Evolutionary conservation across 2,797 vertebrate species (phyloP).

Genomic region (Gallinago nigripennis): DNA sequence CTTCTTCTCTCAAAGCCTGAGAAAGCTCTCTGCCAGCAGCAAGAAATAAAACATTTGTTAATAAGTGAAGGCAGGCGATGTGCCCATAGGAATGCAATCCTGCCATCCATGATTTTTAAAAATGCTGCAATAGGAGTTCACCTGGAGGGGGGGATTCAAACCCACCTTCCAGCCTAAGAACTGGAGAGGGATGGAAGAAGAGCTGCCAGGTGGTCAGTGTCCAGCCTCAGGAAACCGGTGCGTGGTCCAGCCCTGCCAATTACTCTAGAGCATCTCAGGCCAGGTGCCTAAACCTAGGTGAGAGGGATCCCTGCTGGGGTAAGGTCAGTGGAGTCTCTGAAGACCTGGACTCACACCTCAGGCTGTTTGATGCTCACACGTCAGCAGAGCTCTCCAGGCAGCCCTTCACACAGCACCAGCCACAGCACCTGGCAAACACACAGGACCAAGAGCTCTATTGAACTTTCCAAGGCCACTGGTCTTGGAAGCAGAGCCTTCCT

Average conservation of each 20-base stretch:
- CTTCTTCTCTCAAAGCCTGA: neutral
- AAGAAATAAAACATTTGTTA: neutral
- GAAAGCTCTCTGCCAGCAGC: neutral
- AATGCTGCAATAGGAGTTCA: neutral
- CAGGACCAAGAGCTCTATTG: neutral
- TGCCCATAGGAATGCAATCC: neutral
- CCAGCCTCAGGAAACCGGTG: rapidly evolving
- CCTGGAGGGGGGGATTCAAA: neutral
- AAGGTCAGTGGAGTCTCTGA: neutral
- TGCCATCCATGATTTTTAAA: neutral
- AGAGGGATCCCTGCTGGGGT: neutral
- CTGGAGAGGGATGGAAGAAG: neutral
- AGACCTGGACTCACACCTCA: neutral
- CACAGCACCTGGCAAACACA: neutral
- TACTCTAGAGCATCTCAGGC: neutral
- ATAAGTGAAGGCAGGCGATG: neutral
- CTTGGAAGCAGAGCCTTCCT: neutral
- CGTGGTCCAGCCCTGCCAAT: neutral
- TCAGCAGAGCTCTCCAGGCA: neutral
- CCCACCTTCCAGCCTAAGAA: neutral
- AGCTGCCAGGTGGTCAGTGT: neutral
- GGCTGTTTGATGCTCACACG: rapidly evolving
- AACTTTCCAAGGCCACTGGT: neutral
- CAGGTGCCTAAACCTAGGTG: rapidly evolving
- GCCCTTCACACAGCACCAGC: neutral